Conservation (phyloP, 2,888 invertebrate genomes). For the Scaptomyza cyrtandrae region DNA sequence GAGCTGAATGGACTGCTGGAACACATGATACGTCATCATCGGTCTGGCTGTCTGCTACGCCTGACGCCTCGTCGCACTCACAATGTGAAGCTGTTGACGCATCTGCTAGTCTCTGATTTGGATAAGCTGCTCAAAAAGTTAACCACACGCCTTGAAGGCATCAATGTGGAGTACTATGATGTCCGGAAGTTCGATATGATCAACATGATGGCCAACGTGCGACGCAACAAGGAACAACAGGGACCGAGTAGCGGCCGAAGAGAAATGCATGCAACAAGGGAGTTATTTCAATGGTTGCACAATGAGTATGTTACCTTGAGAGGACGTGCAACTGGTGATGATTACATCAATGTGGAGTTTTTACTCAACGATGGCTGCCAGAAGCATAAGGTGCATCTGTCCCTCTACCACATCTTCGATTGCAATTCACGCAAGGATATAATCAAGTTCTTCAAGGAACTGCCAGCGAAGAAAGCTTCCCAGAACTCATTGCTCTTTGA, state of each 20-base stretch:
- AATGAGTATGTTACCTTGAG: slow-evolving; percentile 56
- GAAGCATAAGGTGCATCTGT: slow-evolving; percentile 44
- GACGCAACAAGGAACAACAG: slow-evolving; percentile 8
- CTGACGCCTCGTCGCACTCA: slow-evolving; percentile 49
- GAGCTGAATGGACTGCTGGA: slow-evolving; percentile 53
- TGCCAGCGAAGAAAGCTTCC: slow-evolving; percentile 34
- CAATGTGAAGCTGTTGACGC: slow-evolving; percentile 61
- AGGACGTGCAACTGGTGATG: slow-evolving; percentile 62
- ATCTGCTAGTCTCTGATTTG: slow-evolving; percentile 67
- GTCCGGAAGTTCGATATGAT: slow-evolving; percentile 76
- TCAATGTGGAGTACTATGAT: slow-evolving; percentile 73
- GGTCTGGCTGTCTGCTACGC: slow-evolving; percentile 60
- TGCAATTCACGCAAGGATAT: slow-evolving; percentile 50
- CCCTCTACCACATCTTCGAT: slow-evolving; percentile 61
- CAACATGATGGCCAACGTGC: slow-evolving; percentile 52
- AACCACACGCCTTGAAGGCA: slow-evolving; percentile 42
- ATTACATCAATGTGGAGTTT: slow-evolving; percentile 69
- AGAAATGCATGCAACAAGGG: slow-evolving; percentile 55
- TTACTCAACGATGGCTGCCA: slow-evolving; percentile 34
- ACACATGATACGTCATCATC: slow-evolving; percentile 53
- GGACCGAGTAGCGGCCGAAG: slow-evolving; percentile 7
- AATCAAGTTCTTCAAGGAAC: slow-evolving; percentile 54
- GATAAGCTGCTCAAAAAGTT: slow-evolving; percentile 56
- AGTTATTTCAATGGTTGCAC: slow-evolving; percentile 70
- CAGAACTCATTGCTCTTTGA: slow-evolving; percentile 60